A percentile compares a stretch with the other conserved stretches of the same genome.
phyloP scores from a whole-genome alignment of 2,888 invertebrate species.

The Mactromeris polynyma region DNA sequence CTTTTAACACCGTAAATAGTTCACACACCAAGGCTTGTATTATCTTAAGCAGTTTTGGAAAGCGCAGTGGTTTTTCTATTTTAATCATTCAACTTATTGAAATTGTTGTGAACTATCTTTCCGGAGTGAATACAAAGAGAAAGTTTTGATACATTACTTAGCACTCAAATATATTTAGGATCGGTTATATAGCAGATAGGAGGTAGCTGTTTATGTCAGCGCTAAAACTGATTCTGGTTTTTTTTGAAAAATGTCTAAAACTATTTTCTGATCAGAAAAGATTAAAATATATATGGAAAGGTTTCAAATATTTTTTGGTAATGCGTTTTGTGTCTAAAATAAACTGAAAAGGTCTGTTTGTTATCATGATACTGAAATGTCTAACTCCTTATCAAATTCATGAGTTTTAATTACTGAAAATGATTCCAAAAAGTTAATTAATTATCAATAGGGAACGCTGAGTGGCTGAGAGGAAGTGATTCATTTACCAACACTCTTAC shows the following conservation, averaged over 20 bases:
- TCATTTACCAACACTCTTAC: neutral
- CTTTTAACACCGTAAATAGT: conserved; percentile 34
- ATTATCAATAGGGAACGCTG: neutral
- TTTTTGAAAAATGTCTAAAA: no score
- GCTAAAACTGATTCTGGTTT: neutral
- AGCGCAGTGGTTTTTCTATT: conserved; percentile 9
- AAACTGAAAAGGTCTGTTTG: no score
- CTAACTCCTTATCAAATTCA: no score
- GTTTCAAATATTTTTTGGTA: no score
- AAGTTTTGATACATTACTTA: neutral
- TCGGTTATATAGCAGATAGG: neutral
- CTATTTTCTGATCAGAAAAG: no score
- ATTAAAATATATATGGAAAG: no score
- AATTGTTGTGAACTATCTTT: neutral
- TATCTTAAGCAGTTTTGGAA: conserved; percentile 17
- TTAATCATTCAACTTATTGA: neutral
- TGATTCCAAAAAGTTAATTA: no score
- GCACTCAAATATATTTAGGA: conserved; percentile 5
- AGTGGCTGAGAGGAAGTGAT: neutral
- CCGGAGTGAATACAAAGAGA: neutral
- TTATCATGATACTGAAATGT: no score
- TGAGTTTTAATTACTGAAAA: no score
- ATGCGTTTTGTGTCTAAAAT: no score
- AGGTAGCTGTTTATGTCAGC: neutral
- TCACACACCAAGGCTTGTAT: conserved; percentile 19